phyloP scores from a whole-genome alignment of 2,888 invertebrate species.

The Allolobophora icterica region DNA sequence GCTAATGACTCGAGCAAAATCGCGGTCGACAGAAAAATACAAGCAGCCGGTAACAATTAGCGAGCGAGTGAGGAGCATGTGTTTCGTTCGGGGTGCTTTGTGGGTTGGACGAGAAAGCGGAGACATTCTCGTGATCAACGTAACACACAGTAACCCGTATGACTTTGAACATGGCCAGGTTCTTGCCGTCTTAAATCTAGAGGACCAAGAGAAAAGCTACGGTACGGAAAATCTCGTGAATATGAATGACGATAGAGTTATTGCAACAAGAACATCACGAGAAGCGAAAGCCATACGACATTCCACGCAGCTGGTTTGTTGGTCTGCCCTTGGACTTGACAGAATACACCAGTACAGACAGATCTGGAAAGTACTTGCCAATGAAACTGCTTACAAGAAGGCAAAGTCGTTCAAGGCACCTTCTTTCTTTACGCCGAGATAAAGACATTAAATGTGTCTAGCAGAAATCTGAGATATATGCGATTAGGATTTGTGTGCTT shows the following conservation, averaged over 20 bases:
- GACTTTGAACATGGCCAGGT: conserved; percentile 40
- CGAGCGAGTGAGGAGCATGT: conserved; percentile 4
- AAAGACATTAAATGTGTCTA: background rate
- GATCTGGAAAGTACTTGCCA: conserved; percentile 1
- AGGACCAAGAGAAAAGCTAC: conserved; percentile 20
- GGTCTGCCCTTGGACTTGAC: conserved; percentile 25
- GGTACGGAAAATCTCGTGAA: conserved; percentile 21
- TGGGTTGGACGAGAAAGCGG: conserved; percentile 55
- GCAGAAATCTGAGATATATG: background rate
- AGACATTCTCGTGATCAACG: conserved; percentile 51
- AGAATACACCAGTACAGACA: conserved; percentile 18
- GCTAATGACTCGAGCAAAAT: background rate
- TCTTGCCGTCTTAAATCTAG: conserved; percentile 37
- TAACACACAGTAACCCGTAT: conserved; percentile 41
- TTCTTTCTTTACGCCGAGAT: background rate
- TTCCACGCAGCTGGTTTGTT: background rate
- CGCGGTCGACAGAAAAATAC: background rate
- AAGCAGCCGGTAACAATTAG: background rate
- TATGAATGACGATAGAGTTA: background rate
- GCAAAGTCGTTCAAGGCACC: background rate
- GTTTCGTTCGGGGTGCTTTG: conserved; percentile 50
- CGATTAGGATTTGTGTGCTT: background rate
- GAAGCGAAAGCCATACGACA: background rate
- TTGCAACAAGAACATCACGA: background rate
- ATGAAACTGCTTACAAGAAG: background rate